phyloP scores from a whole-genome alignment of 2,797 vertebrate species.

The Mormyrops boulengeri region DNA sequence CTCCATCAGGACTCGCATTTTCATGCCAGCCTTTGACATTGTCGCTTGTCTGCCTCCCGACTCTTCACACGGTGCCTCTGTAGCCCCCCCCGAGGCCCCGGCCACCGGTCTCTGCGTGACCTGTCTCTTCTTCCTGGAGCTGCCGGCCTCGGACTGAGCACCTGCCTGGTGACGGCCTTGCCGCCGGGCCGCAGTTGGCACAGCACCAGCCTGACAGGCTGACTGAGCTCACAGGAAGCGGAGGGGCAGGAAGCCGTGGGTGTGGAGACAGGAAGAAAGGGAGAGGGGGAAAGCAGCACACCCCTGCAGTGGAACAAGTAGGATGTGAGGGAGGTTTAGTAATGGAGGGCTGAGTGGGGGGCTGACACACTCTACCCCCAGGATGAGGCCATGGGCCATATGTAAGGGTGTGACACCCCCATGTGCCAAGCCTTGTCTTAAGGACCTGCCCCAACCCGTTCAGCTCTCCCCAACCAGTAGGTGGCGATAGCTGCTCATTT shows the following conservation, averaged over 20 bases:
- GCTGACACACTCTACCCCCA: slow-evolving; percentile 58
- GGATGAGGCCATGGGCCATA: slow-evolving; percentile 31
- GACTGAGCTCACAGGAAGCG: slow-evolving; percentile 3
- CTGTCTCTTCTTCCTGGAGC: neutral
- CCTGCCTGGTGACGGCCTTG: neutral
- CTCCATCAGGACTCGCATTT: neutral
- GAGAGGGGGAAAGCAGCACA: slow-evolving; percentile 41
- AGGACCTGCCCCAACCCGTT: neutral
- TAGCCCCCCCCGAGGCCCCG: neutral
- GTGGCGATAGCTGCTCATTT: neutral
- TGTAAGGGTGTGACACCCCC: neutral
- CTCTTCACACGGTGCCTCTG: neutral
- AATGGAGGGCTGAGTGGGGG: slow-evolving; percentile 49
- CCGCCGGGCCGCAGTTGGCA: neutral
- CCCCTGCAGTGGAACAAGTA: slow-evolving; percentile 6
- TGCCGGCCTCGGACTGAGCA: neutral
- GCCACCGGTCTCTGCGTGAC: neutral
- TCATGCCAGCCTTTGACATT: neutral
- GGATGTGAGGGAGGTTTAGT: slow-evolving; percentile 16
- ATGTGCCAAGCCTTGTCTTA: too few species aligned
- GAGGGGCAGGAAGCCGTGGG: slow-evolving; percentile 34
- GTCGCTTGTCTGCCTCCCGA: neutral
- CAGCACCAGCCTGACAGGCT: neutral
- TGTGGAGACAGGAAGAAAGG: slow-evolving; percentile 45
- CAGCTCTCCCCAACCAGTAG: neutral